Evolutionary conservation across 2,113 vertebrate species (phyloP).

Genomic region (Morone saxatilis): DNA sequence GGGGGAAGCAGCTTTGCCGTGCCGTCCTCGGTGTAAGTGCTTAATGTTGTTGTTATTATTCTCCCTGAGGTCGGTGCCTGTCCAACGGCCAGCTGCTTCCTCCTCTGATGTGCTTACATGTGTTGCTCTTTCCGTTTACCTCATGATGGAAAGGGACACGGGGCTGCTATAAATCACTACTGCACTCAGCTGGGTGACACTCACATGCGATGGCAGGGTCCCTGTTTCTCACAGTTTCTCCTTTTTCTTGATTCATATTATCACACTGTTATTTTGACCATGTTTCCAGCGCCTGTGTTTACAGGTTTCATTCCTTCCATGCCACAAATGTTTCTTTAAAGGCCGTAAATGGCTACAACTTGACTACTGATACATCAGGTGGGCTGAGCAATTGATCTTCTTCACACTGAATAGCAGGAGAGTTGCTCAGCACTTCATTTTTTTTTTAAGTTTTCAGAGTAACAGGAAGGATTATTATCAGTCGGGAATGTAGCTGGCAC

Average conservation of each 20-base stretch:
- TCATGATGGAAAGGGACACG: constrained; percentile 76
- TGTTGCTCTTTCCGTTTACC: constrained; percentile 84
- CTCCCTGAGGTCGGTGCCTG: constrained; percentile 71
- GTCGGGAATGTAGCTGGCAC: constrained; percentile 59
- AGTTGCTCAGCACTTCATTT: constrained; percentile 34
- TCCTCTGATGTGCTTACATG: constrained; percentile 76
- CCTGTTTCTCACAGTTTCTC: constrained; percentile 40
- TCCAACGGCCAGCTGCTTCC: constrained; percentile 81
- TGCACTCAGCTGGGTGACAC: constrained; percentile 55
- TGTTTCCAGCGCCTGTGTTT: constrained; percentile 4
- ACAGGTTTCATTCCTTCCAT: constrained; percentile 36
- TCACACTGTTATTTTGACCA: constrained; percentile 13
- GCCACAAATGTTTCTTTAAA: constrained; percentile 4
- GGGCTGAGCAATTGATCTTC: constrained; percentile 37
- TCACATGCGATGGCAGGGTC: constrained; percentile 40
- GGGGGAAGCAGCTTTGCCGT: constrained; percentile 52
- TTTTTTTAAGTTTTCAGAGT: constrained; percentile 33
- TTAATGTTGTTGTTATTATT: constrained; percentile 79
- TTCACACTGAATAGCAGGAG: constrained; percentile 17
- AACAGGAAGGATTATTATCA: constrained; percentile 65
- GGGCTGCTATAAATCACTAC: constrained; percentile 71
- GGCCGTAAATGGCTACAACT: constrained; percentile 16
- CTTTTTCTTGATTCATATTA: neutral
- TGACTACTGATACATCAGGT: constrained; percentile 7
- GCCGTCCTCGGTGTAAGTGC: constrained; percentile 56